Percentiles rank a stretch among this genome's conserved stretches.
Conservation (phyloP, 2,113 vertebrate genomes). For the Sturnus vulgaris region DNA sequence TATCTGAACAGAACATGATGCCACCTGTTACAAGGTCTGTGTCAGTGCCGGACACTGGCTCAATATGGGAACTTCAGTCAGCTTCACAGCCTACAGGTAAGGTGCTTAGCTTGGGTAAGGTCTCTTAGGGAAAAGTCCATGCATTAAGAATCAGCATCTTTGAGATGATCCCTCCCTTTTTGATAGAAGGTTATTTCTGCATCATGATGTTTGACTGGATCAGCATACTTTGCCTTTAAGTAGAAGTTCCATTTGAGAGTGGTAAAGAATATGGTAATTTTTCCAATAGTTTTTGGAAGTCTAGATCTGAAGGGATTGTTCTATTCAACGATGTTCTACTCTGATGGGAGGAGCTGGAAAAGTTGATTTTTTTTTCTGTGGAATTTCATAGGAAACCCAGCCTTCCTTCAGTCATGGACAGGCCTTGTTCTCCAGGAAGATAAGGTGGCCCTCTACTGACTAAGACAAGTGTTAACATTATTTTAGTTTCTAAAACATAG, state of each 20-base stretch:
- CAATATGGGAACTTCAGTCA: constrained; percentile 96
- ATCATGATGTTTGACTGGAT: neutral
- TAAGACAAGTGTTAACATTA: neutral
- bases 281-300: neutral
- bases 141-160: neutral
- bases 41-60: constrained; percentile 90
- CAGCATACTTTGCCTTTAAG: neutral
- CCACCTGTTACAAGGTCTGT: constrained; percentile 90
- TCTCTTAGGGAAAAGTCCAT: neutral
- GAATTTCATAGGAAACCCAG: neutral
- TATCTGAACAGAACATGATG: constrained; percentile 88
- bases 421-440: neutral
- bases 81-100: constrained; percentile 86
- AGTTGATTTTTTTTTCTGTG: neutral
- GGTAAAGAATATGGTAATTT: neutral
- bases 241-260: neutral
- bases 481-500: neutral
- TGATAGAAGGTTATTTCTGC: neutral
- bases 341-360: neutral
- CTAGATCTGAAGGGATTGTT: neutral
- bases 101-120: neutral
- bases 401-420: neutral
- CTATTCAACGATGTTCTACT: neutral
- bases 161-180: neutral
- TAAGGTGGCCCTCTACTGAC: neutral